Percentiles rank a stretch among this genome's conserved stretches.
phyloP scores from a whole-genome alignment of 2,113 vertebrate genomes.

The Scolopax mira region DNA sequence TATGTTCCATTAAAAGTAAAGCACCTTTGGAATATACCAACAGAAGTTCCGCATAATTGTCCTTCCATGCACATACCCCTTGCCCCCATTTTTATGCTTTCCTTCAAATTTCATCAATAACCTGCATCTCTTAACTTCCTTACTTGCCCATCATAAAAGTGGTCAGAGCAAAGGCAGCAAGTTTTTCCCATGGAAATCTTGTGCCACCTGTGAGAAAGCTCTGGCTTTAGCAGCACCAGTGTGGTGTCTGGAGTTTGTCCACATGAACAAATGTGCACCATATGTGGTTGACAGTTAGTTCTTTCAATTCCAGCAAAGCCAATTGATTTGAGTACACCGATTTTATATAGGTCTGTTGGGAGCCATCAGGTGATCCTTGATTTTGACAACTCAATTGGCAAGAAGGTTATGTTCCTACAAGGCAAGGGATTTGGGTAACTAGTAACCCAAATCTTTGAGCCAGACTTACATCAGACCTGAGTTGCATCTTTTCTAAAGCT shows the following conservation, averaged over 20 bases:
- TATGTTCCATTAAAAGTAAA: background rate
- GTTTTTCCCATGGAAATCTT: background rate
- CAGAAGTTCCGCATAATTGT: background rate
- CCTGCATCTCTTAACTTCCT: background rate
- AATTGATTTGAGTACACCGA: slow-evolving; percentile 50
- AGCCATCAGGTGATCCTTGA: slow-evolving; percentile 41
- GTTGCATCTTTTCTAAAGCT: background rate
- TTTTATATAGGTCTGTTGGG: slow-evolving; percentile 21
- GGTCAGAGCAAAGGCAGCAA: background rate
- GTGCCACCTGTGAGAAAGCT: background rate
- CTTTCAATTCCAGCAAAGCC: background rate
- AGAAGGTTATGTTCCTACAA: background rate
- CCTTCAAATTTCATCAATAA: background rate
- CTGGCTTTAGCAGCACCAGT: background rate
- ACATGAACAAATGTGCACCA: slow-evolving; percentile 21
- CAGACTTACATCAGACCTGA: background rate
- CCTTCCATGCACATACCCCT: background rate
- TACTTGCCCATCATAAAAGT: background rate
- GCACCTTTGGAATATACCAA: background rate
- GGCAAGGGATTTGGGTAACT: background rate
- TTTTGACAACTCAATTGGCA: slow-evolving; percentile 63
- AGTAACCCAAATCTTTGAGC: background rate
- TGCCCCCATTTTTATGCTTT: background rate
- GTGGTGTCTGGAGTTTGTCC: background rate
- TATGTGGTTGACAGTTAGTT: background rate